Percentiles rank a stretch among this genome's conserved stretches.
Evolutionary conservation across 2,888 invertebrate species (phyloP).

Genomic region (Isotomurus palustris): DNA sequence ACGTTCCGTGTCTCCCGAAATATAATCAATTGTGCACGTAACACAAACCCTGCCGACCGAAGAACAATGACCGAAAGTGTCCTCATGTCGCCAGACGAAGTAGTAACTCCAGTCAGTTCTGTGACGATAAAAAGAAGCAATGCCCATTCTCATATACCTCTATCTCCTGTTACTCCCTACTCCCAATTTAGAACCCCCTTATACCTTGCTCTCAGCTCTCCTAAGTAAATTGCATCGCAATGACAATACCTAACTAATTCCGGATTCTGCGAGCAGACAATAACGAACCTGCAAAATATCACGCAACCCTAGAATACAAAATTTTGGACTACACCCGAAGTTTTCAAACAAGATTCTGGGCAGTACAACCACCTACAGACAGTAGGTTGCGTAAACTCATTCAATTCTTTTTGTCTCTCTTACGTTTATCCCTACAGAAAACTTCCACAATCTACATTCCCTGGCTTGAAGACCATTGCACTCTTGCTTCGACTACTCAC

Average conservation of each 20-base stretch:
- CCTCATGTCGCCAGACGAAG: too few species aligned
- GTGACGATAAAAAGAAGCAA: too few species aligned
- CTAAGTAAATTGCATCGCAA: neutral
- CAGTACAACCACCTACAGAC: too few species aligned
- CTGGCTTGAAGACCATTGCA: too few species aligned
- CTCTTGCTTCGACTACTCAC: too few species aligned
- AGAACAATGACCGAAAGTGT: neutral
- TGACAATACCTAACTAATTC: conserved; percentile 2
- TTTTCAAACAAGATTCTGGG: neutral
- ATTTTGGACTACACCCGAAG: neutral
- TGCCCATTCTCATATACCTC: too few species aligned
- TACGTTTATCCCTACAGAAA: too few species aligned
- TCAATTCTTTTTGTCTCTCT: too few species aligned
- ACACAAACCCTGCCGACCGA: too few species aligned
- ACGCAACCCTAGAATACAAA: neutral
- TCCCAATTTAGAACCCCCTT: neutral
- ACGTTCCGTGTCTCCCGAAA: neutral
- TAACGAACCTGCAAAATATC: neutral
- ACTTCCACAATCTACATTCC: too few species aligned
- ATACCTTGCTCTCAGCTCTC: neutral
- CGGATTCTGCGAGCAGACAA: neutral
- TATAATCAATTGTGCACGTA: neutral
- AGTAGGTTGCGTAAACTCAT: too few species aligned
- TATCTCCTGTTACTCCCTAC: neutral
- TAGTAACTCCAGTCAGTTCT: too few species aligned